Base-by-base conservation (phyloP, 2,888 invertebrate species). In the Polydrusus pterygomalis region DNA sequence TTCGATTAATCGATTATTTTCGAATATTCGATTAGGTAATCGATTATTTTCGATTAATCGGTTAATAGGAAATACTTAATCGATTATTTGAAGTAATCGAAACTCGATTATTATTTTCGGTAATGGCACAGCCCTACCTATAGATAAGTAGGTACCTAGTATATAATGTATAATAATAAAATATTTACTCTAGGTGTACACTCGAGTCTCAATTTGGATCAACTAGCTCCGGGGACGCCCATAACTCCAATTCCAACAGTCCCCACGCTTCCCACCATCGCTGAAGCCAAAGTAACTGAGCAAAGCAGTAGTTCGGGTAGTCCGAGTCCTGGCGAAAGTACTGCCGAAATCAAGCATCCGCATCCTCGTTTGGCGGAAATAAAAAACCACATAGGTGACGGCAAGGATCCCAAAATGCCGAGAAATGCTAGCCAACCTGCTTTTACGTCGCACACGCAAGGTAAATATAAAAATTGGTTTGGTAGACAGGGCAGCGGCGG, bases 351-450 rank as follows among this genome's bases (percentile, higher is more conserved):
- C 56, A 83, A 82, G 81, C 84, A 87, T n/a, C 83, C 87, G 81
- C 84, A 87, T 13, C 83, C 87, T 51, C 81, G 88, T 78, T 78
- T 89, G 38, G 89, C 89, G 80, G 77, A 77, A 60, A 56, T 79
- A 43, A 79, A 79, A 67, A 77, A 69, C 34, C 64, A 78, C 9
- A 15, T 70, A 8, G 72, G 49, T 69, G 73, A 62, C 0, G 70
- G 68, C 5, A 77, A 75, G 40, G 79, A 79, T 65, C 87, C 88
- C 0, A 88, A 90, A 82, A 91, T 96, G 86, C 93, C 94, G 0
- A 91, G 96, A 78, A 96, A 96, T 88, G 95, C 95, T 78, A 96
- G 95, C 11, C 96, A 96, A 79, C 96, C 96, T 0, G 95, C 96
- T 13, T 95, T 96, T 87, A 93, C 93, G 20, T 91, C 93, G 9